Evolutionary conservation across 1,140 invertebrate species (phyloP).

Genomic region (Heliothis subflexa): DNA sequence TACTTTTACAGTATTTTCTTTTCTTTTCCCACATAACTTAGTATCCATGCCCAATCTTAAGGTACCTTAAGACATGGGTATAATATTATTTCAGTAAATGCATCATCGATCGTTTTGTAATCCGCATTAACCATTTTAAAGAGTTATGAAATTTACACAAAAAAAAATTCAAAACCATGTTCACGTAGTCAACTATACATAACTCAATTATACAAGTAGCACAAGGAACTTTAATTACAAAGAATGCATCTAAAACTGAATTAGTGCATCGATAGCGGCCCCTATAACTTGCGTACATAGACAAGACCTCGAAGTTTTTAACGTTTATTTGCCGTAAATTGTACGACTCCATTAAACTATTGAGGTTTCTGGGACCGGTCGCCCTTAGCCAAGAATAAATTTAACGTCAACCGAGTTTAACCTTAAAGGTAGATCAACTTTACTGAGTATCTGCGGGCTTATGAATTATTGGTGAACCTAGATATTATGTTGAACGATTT

Average conservation of each 20-base stretch:
- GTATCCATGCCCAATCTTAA: too few species aligned
- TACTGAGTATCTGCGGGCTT: background rate
- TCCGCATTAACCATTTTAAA: too few species aligned
- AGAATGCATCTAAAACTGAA: slow-evolving; percentile 5
- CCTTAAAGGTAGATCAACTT: slow-evolving; percentile 13
- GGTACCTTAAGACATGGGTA: too few species aligned
- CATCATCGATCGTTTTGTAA: too few species aligned
- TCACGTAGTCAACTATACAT: too few species aligned
- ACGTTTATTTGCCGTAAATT: slow-evolving; percentile 13
- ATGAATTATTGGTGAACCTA: background rate
- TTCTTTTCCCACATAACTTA: too few species aligned
- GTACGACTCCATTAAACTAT: slow-evolving; percentile 30
- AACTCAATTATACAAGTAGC: too few species aligned
- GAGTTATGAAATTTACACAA: too few species aligned
- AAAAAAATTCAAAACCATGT: too few species aligned
- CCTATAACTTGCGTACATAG: background rate
- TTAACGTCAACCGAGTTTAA: background rate
- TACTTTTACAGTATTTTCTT: too few species aligned
- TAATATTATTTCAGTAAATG: too few species aligned
- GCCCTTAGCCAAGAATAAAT: slow-evolving; percentile 49
- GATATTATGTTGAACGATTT: background rate
- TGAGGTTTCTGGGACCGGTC: slow-evolving; percentile 56
- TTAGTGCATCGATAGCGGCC: slow-evolving; percentile 12
- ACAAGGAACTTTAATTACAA: background rate
- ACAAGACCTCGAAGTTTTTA: slow-evolving; percentile 14